Evolutionary conservation across 2,797 vertebrate genomes (phyloP).

Genomic region (Danio kyathit): DNA sequence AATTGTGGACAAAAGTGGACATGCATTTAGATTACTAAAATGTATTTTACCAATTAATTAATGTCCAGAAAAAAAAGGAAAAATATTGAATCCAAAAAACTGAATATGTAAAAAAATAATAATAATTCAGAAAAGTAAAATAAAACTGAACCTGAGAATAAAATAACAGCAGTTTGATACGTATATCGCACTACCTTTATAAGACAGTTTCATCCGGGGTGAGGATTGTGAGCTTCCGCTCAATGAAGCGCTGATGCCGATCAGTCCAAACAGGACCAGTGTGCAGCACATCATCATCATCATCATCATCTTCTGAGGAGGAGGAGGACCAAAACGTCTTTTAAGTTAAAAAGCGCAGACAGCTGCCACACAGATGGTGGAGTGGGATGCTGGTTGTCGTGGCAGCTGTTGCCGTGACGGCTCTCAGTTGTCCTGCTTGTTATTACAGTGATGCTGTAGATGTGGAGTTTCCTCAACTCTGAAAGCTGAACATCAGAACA

Average conservation of each 20-base stretch:
- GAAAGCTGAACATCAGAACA: conserved; percentile 22
- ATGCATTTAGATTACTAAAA: too few species aligned
- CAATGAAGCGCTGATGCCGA: conserved; percentile 70
- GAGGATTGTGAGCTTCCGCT: conserved; percentile 63
- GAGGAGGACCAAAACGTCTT: conserved; percentile 1
- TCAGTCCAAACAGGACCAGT: conserved; percentile 74
- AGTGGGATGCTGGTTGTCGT: conserved; percentile 26
- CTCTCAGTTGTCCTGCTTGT: conserved; percentile 15
- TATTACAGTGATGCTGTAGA: conserved; percentile 18
- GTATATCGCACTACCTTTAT: conserved; percentile 75
- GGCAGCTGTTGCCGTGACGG: conserved; percentile 15
- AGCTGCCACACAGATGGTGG: conserved; percentile 32
- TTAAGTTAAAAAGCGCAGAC: conserved; percentile 18
- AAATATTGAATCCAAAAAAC: too few species aligned
- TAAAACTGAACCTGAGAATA: background rate
- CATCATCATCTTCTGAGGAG: conserved; percentile 63
- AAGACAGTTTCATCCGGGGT: conserved; percentile 83
- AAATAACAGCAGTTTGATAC: background rate
- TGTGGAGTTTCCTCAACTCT: conserved; percentile 21
- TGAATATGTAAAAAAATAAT: too few species aligned
- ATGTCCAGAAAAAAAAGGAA: too few species aligned
- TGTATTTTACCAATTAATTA: too few species aligned
- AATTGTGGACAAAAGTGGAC: too few species aligned
- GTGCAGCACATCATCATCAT: conserved; percentile 73
- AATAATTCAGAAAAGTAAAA: background rate